These are phyloP conservation scores for Paradisaea rubra DNA, from an alignment of 2,113 vertebrate genomes.

Conservation along the genomic window DNA sequence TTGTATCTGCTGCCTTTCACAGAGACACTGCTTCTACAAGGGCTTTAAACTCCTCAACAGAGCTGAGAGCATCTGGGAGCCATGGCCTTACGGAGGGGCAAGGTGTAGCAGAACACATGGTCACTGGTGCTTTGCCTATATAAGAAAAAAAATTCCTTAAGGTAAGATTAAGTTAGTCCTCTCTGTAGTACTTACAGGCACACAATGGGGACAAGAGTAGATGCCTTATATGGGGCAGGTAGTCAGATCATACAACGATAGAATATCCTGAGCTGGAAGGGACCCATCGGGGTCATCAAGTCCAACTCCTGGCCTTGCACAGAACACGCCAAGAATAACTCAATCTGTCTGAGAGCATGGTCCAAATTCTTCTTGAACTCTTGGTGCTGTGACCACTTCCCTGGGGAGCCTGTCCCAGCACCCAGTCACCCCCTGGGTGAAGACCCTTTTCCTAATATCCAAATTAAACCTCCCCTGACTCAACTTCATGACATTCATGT, in stretches of 20 bases:
- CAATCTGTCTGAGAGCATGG: neutral
- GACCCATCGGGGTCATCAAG: neutral
- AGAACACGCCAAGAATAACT: neutral
- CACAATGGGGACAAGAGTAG: neutral
- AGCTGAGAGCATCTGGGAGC: neutral
- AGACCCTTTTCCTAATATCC: neutral
- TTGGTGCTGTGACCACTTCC: neutral
- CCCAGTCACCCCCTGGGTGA: rapidly evolving
- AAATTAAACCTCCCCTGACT: neutral
- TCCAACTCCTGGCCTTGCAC: neutral
- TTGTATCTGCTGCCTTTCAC: neutral
- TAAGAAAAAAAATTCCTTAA: neutral
- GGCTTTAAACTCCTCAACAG: neutral
- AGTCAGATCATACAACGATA: neutral
- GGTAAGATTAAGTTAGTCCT: neutral
- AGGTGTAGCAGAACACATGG: neutral
- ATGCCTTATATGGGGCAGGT: neutral
- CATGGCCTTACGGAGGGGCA: neutral
- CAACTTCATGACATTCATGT: neutral
- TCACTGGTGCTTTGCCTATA: neutral
- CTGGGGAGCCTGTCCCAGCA: neutral
- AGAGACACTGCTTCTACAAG: neutral
- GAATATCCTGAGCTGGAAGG: neutral
- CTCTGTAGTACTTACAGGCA: rapidly evolving
- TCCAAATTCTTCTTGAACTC: neutral